These are phyloP conservation scores for Odontocolon sp. DNA, from an alignment of 2,888 invertebrate genomes.

Conservation along the genomic window DNA sequence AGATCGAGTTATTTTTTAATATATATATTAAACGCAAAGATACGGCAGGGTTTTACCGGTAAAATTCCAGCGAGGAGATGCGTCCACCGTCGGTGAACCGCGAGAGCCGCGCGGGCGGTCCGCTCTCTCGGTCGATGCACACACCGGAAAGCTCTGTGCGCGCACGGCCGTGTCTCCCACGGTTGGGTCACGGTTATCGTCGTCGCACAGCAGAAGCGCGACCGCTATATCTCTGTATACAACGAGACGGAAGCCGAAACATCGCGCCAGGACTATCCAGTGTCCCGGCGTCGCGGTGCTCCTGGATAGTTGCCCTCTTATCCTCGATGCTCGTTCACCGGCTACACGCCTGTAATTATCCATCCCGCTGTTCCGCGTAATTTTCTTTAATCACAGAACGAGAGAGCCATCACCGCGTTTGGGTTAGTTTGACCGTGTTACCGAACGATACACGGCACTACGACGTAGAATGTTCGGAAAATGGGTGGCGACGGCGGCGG, in stretches of 20 bases:
- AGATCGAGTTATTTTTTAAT: no score
- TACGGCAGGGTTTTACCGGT: no score
- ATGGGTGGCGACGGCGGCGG: no score
- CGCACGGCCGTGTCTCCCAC: background rate
- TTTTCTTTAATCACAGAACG: conserved; percentile 80
- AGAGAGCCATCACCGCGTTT: conserved; percentile 51
- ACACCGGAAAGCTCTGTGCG: no score
- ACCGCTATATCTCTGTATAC: no score
- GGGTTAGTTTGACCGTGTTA: conserved; percentile 71
- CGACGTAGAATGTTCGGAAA: conserved; percentile 15
- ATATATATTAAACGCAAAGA: no score
- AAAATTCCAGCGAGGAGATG: conserved; percentile 48
- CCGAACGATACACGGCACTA: conserved; percentile 62
- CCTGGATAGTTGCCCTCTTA: conserved; percentile 28
- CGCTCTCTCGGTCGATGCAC: background rate
- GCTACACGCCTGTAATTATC: conserved; percentile 76
- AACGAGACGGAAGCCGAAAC: background rate
- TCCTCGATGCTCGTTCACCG: conserved; percentile 18
- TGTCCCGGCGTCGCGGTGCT: conserved; percentile 29
- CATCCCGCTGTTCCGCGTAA: conserved; percentile 72
- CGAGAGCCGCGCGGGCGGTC: background rate
- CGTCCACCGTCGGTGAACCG: conserved; percentile 4
- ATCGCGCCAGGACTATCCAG: conserved; percentile 28
- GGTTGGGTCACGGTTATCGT: background rate
- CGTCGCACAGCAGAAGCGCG: background rate